Conservation (phyloP, 2,888 invertebrate species). For the Rotaria magnacalcarata region DNA sequence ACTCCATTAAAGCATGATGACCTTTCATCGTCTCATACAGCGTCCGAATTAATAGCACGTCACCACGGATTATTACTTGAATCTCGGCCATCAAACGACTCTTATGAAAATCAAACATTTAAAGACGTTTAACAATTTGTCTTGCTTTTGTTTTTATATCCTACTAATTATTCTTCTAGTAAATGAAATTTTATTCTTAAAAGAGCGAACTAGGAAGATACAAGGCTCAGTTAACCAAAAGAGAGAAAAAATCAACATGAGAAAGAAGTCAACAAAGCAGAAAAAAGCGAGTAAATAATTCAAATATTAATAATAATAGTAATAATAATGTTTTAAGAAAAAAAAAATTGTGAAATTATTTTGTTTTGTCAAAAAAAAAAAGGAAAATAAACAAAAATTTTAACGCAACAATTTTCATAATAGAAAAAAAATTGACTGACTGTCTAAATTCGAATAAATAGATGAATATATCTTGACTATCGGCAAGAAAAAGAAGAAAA, state of each 20-base stretch:
- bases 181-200: slow-evolving; percentile 26
- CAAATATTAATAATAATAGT: background rate
- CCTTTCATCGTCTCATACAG: background rate
- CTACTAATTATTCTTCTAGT: background rate
- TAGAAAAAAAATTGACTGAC: background rate
- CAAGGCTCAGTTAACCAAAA: background rate
- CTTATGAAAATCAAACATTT: background rate
- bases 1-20: background rate
- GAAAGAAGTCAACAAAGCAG: slow-evolving; percentile 29
- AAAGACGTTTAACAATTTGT: background rate
- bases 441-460: slow-evolving; percentile 20
- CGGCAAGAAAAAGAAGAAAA: background rate
- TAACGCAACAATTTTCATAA: background rate
- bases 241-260: slow-evolving; percentile 2
- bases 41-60: background rate
- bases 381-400: background rate
- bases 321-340: slow-evolving; percentile 18
- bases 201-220: slow-evolving; percentile 29
- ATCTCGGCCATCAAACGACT: background rate
- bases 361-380: slow-evolving; percentile 7
- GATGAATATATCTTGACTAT: slow-evolving; percentile 18
- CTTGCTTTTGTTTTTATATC: background rate
- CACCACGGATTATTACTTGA: background rate
- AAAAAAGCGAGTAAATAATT: slow-evolving; percentile 18
- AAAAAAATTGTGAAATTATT: background rate